Evolutionary conservation across 2,888 invertebrate species (phyloP).

Genomic region (Unio pictorum): DNA sequence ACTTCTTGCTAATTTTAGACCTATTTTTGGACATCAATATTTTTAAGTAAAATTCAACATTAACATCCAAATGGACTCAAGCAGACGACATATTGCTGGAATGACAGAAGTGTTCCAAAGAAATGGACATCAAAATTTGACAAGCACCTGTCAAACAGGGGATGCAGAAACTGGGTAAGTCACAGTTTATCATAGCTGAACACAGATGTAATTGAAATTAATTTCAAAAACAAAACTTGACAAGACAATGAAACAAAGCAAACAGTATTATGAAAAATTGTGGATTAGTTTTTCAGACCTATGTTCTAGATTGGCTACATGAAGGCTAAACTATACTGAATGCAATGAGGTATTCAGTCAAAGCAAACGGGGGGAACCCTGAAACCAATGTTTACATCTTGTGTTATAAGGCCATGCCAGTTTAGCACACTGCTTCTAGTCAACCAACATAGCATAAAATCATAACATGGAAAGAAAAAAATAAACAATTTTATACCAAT

Average conservation of each 20-base stretch:
- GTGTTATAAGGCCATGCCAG: constrained; percentile 49
- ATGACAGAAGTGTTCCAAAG: constrained; percentile 17
- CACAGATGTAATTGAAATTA: too few relatives aligned
- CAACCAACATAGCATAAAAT: constrained; percentile 46
- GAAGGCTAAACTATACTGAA: constrained; percentile 22
- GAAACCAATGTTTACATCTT: constrained; percentile 37
- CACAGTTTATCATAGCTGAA: too few relatives aligned
- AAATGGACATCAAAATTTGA: constrained; percentile 35
- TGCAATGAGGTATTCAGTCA: constrained; percentile 43
- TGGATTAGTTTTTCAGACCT: constrained; percentile 35
- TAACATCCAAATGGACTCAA: neutral
- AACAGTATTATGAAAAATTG: constrained; percentile 5
- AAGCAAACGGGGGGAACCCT: constrained; percentile 44
- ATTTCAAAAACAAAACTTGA: too few relatives aligned
- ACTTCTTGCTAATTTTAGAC: neutral
- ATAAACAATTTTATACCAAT: constrained; percentile 45
- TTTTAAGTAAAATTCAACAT: neutral
- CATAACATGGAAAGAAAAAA: constrained; percentile 46
- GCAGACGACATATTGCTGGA: constrained; percentile 26
- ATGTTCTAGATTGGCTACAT: constrained; percentile 45
- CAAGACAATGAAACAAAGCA: too few relatives aligned
- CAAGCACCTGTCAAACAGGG: constrained; percentile 24
- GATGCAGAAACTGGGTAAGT: too few relatives aligned
- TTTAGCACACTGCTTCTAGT: constrained; percentile 47
- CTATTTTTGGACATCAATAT: neutral